Evolutionary conservation across 2,888 invertebrate genomes (phyloP).

Genomic region (Himalopsyche kuldschensis): DNA sequence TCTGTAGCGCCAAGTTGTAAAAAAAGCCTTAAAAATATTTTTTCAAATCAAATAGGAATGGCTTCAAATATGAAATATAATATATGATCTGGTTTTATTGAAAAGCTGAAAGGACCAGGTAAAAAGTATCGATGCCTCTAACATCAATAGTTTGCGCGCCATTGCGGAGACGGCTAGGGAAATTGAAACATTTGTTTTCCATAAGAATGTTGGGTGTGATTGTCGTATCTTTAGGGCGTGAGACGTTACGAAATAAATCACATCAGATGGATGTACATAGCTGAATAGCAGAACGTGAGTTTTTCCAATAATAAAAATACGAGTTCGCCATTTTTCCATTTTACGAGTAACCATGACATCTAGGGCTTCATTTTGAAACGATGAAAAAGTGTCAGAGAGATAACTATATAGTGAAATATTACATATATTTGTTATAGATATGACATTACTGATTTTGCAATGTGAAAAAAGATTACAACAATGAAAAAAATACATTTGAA

Average conservation of each 20-base stretch:
- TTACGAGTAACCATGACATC: neutral
- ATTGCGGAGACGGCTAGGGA: conserved; percentile 6
- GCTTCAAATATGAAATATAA: no score
- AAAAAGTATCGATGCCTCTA: no score
- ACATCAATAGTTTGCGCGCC: neutral
- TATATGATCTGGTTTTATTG: no score
- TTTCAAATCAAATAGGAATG: no score
- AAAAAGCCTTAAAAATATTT: no score
- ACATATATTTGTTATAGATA: no score
- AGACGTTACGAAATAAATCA: conserved; percentile 30
- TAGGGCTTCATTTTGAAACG: neutral
- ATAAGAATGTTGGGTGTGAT: conserved; percentile 31
- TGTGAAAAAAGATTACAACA: no score
- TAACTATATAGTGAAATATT: no score
- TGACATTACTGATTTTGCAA: no score
- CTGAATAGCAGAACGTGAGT: conserved; percentile 6
- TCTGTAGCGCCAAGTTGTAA: neutral
- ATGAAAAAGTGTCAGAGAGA: neutral
- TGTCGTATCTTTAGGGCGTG: conserved; percentile 27
- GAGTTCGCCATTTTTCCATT: neutral
- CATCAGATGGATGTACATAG: conserved; percentile 6
- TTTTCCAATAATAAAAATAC: conserved; percentile 20
- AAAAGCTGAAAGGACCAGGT: no score
- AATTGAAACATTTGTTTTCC: conserved; percentile 38
- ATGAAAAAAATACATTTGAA: no score